Base-by-base conservation (phyloP, 2,797 vertebrate species). In the Sternotherus odoratus region DNA sequence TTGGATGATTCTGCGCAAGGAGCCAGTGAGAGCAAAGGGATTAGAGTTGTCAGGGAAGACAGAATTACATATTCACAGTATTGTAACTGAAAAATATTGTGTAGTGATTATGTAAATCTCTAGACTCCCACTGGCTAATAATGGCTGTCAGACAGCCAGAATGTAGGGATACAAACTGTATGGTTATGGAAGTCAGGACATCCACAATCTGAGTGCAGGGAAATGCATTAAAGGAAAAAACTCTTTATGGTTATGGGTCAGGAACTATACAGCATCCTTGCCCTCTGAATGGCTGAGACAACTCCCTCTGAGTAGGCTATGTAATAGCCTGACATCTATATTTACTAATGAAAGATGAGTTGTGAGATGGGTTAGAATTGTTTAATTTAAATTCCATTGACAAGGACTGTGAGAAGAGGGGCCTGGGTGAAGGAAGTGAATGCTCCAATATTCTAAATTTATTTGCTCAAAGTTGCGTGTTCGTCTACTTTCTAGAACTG, bases 61-160 rank as follows among this genome's bases (percentile, higher is more conserved):
- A 92, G 95, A 96, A 97, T 96, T 97, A 97, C 95, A 94, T 95
- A 96, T 96, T 96, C 95, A 95, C 94, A 96, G 94, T 92, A 83
- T 75, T 93, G 90, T 91, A 91, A 96, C 96, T 81, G 81, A 94
- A 95, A 96, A 96, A 96, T 94, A 95, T 95, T 95, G 12, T 92
- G 95, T 96, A 95, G 89, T 86, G 96, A 95, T 97, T 96, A 96
- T 96, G 94, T 96, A 97, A 97, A 96, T 93, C 95, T 77, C 95
- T 95, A 95, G 96, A 97, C 74, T 93, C 90, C 82, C 79, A 90
- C 95, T 82, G 94, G 96, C 96, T 97, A 97, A 97, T 96, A 95
- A 96, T 30, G 28, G 43, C 26, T 30, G 43, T 48, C 24, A 17
- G 72, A 48, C 24, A 75, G 72, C 24, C 43, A 75, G 26, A 48